A percentile compares a stretch with the other conserved stretches of the same genome.
Conservation (phyloP, 2,113 vertebrate species). For the Chaetodon trifascialis region DNA sequence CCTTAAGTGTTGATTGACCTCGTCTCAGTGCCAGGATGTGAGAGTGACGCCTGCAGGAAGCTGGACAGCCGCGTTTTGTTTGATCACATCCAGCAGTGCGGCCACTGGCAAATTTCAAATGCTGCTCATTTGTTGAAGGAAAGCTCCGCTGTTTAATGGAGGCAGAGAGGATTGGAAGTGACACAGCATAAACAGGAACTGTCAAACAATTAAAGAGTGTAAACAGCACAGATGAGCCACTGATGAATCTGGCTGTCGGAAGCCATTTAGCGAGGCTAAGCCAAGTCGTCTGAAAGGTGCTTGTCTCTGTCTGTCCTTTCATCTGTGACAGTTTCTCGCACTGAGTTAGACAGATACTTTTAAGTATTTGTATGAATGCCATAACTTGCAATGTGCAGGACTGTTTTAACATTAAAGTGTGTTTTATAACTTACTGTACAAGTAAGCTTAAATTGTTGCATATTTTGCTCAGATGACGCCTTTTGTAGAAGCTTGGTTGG, state of each 20-base stretch:
- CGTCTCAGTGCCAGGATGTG: conserved; percentile 53
- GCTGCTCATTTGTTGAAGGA: conserved; percentile 62
- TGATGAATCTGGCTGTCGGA: conserved; percentile 81
- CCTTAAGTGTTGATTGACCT: conserved; percentile 67
- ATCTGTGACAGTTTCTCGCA: conserved; percentile 35
- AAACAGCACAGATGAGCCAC: conserved; percentile 81
- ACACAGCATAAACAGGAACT: conserved; percentile 83
- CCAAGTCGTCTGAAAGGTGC: conserved; percentile 62
- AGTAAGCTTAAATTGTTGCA: conserved; percentile 12
- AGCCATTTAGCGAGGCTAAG: conserved; percentile 66
- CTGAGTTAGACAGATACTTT: conserved; percentile 34
- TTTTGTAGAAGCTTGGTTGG: conserved; percentile 37
- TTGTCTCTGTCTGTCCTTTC: conserved; percentile 38
- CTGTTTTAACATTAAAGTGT: conserved; percentile 9
- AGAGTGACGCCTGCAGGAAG: conserved; percentile 59
- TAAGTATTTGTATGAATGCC: not conserved
- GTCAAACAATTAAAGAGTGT: conserved; percentile 85
- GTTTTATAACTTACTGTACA: not conserved
- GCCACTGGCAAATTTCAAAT: conserved; percentile 57
- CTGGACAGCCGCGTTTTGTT: conserved; percentile 54
- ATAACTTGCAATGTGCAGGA: not conserved
- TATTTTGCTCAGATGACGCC: conserved; percentile 26
- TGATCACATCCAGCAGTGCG: conserved; percentile 60
- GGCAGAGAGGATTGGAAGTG: conserved; percentile 79
- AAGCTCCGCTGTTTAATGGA: conserved; percentile 56